Percentiles rank a stretch among this genome's conserved stretches.
phyloP scores from a whole-genome alignment of 2,888 invertebrate species.

The Aphidius colemani region DNA sequence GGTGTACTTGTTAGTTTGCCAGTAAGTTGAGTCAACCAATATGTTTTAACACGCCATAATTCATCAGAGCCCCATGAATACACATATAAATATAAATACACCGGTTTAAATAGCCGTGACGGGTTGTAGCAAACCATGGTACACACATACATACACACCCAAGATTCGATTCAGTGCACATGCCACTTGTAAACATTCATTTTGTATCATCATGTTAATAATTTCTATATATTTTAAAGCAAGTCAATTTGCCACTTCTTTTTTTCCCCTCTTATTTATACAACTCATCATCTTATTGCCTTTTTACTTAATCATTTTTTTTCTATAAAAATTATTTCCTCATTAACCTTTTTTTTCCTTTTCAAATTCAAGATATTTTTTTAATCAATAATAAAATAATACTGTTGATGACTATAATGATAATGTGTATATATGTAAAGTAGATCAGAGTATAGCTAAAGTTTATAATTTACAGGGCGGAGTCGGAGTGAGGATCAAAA shows the following conservation, averaged over 20 bases:
- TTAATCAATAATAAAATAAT: no score
- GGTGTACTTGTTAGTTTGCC: constrained; percentile 10
- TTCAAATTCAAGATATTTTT: no score
- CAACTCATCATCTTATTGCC: no score
- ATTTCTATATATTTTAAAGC: constrained; percentile 27
- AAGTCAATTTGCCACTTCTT: constrained; percentile 1
- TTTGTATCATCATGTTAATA: constrained; percentile 12
- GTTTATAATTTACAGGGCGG: no score
- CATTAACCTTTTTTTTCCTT: no score
- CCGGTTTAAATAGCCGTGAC: constrained; percentile 35
- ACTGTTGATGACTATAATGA: no score
- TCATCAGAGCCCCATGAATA: constrained; percentile 41
- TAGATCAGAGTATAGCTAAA: no score
- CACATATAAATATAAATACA: constrained; percentile 15
- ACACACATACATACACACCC: neutral
- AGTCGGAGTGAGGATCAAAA: no score
- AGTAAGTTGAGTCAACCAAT: constrained; percentile 44
- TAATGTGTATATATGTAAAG: no score
- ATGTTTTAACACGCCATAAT: constrained; percentile 51
- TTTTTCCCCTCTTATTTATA: no score
- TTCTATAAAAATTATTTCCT: no score
- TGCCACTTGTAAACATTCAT: neutral
- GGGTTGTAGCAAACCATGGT: constrained; percentile 23
- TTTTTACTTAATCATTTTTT: no score
- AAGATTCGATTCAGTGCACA: neutral